phyloP scores from a whole-genome alignment of 2,888 invertebrate species.

The Diaperis boleti region DNA sequence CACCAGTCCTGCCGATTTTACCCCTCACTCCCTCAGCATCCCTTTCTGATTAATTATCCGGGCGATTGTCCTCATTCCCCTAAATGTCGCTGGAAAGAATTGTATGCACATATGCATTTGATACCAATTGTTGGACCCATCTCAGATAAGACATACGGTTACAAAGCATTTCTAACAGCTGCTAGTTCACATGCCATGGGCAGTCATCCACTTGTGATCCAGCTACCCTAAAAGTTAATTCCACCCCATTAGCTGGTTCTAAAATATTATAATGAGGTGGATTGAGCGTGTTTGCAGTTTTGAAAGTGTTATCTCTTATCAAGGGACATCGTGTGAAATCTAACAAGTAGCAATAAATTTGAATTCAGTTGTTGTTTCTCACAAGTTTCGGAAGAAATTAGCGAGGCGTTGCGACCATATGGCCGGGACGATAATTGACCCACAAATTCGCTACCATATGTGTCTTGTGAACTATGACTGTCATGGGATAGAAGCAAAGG shows the following conservation, averaged over 20 bases:
- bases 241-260: constrained; percentile 8
- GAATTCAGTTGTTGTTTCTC: neutral
- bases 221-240: constrained; percentile 3
- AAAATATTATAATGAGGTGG: neutral
- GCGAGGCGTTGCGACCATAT: constrained; percentile 35
- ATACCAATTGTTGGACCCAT: constrained; percentile 6
- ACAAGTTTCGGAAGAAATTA: constrained; percentile 5
- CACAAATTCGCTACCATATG: constrained; percentile 28
- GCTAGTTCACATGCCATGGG: constrained; percentile 3
- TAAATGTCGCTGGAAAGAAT: constrained; percentile 1
- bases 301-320: neutral
- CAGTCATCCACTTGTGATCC: constrained; percentile 4
- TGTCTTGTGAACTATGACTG: constrained; percentile 36
- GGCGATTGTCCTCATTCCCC: constrained; percentile 1
- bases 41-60: constrained; percentile 5
- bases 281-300: neutral
- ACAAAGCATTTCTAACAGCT: constrained; percentile 14
- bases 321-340: neutral
- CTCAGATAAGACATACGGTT: constrained; percentile 15
- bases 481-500: constrained; percentile 22
- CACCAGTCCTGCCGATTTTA: neutral
- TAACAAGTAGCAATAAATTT: constrained; percentile 5
- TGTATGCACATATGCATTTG: constrained; percentile 12
- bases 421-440: constrained; percentile 13
- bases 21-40: neutral